Evolutionary conservation across 2,888 invertebrate species (phyloP).

Genomic region (Herminia tarsipennalis): DNA sequence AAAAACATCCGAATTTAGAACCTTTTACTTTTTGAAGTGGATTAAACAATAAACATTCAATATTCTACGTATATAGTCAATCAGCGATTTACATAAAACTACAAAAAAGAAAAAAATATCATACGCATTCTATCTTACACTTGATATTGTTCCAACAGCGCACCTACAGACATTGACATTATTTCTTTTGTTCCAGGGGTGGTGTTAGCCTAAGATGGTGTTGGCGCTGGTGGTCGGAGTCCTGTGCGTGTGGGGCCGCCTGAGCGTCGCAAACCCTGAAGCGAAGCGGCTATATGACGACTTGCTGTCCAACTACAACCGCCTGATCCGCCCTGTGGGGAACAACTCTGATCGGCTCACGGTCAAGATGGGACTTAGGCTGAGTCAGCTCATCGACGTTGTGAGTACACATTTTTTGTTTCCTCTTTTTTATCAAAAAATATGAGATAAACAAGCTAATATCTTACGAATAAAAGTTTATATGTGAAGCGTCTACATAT

Average conservation of each 20-base stretch:
- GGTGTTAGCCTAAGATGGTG: conserved; percentile 95
- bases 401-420: conserved; percentile 85
- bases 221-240: conserved; percentile 90
- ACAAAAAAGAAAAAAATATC: too few relatives aligned
- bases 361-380: conserved; percentile 96
- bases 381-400: conserved; percentile 97
- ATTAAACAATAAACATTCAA: too few relatives aligned
- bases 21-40: too few relatives aligned
- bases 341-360: conserved; percentile 97
- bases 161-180: neutral
- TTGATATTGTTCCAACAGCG: too few relatives aligned
- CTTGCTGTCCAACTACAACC: conserved; percentile 97
- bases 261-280: conserved; percentile 94
- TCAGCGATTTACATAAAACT: too few relatives aligned
- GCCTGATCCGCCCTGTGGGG: conserved; percentile 97
- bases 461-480: too few relatives aligned
- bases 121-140: too few relatives aligned
- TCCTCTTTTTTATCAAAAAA: neutral
- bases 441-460: too few relatives aligned
- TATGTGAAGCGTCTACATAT: too few relatives aligned
- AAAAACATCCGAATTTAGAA: too few relatives aligned
- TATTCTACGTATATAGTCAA: too few relatives aligned
- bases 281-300: conserved; percentile 98
- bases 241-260: conserved; percentile 92
- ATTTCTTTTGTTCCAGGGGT: conserved; percentile 87